phyloP scores from a whole-genome alignment of 2,113 vertebrate species.

The Limanda limanda region DNA sequence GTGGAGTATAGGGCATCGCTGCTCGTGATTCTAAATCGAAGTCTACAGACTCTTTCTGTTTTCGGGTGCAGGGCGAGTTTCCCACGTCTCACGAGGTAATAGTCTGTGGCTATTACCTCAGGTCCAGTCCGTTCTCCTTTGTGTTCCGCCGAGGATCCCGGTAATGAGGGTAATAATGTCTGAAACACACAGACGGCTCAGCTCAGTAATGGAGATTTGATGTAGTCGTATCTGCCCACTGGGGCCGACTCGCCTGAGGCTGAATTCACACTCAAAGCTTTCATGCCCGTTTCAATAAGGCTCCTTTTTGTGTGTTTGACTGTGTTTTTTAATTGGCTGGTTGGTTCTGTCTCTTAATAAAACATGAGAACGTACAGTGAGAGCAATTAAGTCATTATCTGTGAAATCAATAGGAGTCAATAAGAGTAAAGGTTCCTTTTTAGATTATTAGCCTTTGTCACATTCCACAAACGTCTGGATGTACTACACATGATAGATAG shows the following conservation, averaged over 20 bases:
- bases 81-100: constrained; percentile 1
- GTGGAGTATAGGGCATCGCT: not conserved
- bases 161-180: constrained; percentile 62
- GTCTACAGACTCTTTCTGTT: not conserved
- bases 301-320: not conserved
- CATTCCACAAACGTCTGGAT: too few relatives aligned
- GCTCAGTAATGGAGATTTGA: constrained; percentile 55
- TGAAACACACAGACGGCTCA: constrained; percentile 42
- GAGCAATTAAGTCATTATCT: not conserved
- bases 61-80: not conserved
- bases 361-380: not conserved
- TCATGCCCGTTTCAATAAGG: constrained; percentile 6
- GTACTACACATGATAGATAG: too few relatives aligned
- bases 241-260: constrained; percentile 50
- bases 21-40: constrained; percentile 6
- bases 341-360: not conserved
- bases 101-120: constrained; percentile 3
- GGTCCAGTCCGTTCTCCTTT: constrained; percentile 17
- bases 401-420: not conserved
- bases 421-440: too few relatives aligned
- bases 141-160: constrained; percentile 31
- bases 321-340: constrained; percentile 16
- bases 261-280: constrained; percentile 31
- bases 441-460: too few relatives aligned
- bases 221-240: constrained; percentile 56